Conservation (phyloP, 2,888 invertebrate genomes). For the Eilema depressum region DNA sequence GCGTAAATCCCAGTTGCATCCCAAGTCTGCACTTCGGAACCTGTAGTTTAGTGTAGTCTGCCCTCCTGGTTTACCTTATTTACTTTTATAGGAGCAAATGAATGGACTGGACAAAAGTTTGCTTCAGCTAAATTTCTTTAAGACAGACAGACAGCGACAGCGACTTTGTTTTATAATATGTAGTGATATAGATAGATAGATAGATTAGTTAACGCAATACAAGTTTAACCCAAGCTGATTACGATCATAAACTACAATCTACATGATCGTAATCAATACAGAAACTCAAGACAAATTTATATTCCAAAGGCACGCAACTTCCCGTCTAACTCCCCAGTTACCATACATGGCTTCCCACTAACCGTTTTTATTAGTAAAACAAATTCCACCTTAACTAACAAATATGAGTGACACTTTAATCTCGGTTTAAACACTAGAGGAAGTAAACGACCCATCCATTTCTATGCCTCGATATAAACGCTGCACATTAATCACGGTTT, state of each 20-base stretch:
- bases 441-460: conserved; percentile 29
- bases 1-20: too few relatives aligned
- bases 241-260: not conserved
- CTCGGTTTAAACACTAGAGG: conserved; percentile 17
- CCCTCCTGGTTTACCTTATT: too few relatives aligned
- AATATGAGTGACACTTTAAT: conserved; percentile 47
- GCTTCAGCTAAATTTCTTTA: too few relatives aligned
- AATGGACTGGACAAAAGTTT: too few relatives aligned
- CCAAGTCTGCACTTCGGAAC: too few relatives aligned
- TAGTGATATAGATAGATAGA: too few relatives aligned
- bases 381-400: conserved; percentile 41
- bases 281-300: not conserved
- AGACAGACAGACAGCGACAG: too few relatives aligned
- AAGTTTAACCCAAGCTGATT: not conserved
- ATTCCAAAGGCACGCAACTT: not conserved
- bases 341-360: not conserved
- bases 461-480: conserved; percentile 28
- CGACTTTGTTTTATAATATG: too few relatives aligned
- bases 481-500: conserved; percentile 36
- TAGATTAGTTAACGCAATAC: not conserved
- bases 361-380: conserved; percentile 38
- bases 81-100: too few relatives aligned
- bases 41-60: too few relatives aligned
- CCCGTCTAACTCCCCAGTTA: not conserved
- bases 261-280: not conserved